Evolutionary conservation across 1,140 invertebrate species (phyloP), one percentile per base, ranked within the genome.

Genomic region (Zaprionus lachaisei): DNA sequence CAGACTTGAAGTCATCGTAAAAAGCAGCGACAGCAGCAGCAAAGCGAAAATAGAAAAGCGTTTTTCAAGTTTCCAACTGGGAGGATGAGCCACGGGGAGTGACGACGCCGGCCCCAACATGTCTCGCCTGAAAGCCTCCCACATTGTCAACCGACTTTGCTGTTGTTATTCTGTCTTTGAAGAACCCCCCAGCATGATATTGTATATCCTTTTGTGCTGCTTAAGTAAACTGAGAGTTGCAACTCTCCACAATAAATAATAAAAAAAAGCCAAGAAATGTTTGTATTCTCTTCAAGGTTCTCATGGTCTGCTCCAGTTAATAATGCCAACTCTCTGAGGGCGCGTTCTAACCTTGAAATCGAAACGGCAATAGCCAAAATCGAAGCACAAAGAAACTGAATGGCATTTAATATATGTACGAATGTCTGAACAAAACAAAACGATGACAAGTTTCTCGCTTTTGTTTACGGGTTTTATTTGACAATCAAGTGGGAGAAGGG

Each of bases 71-170:
- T 47, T 47, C 41, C 41, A 17, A 17, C n/a, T 7, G 24, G 3
- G 7, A 3, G 37, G 34, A 17, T 20, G 24, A 12, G 26, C 26
- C 1, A 26, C 22, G 26, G 31, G 37, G 24, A 68, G 26, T 34
- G 83, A 66, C 82, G 83, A 9, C 4, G 41, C n/a, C 41, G 41
- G 41, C 41, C 41, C 83, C 83, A 34, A 22, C 54, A 49, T 71
- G 83, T 85, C 83, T 85, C 83, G 83, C 80, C 83, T 80, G 83
- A 86, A 72, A 83, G 80, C 79, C 76, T 86, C 68, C 47, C 65
- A 73, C 77, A 86, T 86, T 86, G 83, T 82, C 83, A 81, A 76
- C 58, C 49, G 38, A 24, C 61, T 28, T 31, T 1, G 14, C 4
- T 31, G 14, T 56, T 60, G 41, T 60, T 34, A 34, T 34, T 20